A percentile compares a stretch with the other conserved stretches of the same genome.
Evolutionary conservation across 1,140 invertebrate species (phyloP).

Genomic region (Trichogramma pretiosum): DNA sequence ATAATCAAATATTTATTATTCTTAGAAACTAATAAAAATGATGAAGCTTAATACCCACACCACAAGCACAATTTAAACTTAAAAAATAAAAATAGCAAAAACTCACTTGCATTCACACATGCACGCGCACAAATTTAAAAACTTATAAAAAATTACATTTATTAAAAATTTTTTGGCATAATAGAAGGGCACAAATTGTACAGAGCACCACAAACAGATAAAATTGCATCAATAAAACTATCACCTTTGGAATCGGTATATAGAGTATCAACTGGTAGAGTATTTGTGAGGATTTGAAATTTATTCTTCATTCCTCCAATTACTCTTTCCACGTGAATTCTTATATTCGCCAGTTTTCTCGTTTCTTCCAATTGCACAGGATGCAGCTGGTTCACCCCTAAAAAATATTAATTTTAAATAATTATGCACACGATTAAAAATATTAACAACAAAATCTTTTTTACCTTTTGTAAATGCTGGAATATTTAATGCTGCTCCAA

Average conservation of each 20-base stretch:
- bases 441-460: background rate
- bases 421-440: background rate
- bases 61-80: too few species aligned
- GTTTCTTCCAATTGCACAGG: conserved; percentile 19
- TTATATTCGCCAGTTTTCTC: conserved; percentile 20
- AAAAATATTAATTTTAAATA: background rate
- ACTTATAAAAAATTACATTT: background rate
- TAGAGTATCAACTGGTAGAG: too few species aligned
- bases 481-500: conserved; percentile 2
- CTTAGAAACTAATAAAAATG: background rate
- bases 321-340: too few species aligned
- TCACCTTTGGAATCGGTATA: too few species aligned
- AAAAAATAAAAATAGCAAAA: background rate
- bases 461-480: conserved; percentile 10
- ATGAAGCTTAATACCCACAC: background rate
- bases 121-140: too few species aligned
- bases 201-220: conserved; percentile 1
- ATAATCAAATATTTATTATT: conserved; percentile 1
- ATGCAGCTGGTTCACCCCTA: background rate
- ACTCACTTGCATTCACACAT: too few species aligned
- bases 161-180: background rate
- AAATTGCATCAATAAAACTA: too few species aligned
- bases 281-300: too few species aligned
- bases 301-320: too few species aligned
- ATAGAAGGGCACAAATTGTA: background rate